phyloP scores from a whole-genome alignment of 2,113 vertebrate genomes.

The Rafetus swinhoei region DNA sequence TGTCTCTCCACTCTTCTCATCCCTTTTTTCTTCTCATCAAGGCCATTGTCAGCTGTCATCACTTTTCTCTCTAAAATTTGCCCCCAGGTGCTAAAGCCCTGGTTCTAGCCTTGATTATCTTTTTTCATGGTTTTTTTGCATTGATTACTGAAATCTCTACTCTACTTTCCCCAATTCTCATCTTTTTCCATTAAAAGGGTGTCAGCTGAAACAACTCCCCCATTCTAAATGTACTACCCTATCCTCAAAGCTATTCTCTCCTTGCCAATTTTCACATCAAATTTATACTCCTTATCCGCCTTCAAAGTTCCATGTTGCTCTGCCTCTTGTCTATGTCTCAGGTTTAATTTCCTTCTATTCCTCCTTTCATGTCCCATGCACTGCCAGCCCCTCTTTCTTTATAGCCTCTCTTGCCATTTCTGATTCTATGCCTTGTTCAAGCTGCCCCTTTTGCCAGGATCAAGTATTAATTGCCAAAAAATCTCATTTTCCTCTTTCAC shows the following conservation, averaged over 20 bases:
- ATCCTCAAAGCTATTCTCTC: constrained; percentile 28
- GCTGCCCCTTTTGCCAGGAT: background rate
- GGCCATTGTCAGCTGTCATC: background rate
- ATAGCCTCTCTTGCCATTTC: background rate
- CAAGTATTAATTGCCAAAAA: background rate
- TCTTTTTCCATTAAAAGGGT: constrained; percentile 48
- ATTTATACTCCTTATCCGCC: constrained; percentile 20
- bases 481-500: background rate
- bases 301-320: constrained; percentile 11
- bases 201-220: constrained; percentile 35
- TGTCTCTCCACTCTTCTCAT: background rate
- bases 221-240: constrained; percentile 37
- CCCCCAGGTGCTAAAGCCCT: background rate
- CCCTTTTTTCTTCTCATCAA: background rate
- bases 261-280: constrained; percentile 12
- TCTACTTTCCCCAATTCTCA: constrained; percentile 48
- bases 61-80: constrained; percentile 24
- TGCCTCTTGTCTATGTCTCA: background rate
- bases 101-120: constrained; percentile 18
- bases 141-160: constrained; percentile 2
- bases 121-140: background rate
- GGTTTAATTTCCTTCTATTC: constrained; percentile 52
- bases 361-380: constrained; percentile 15
- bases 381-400: constrained; percentile 8
- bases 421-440: background rate